Conservation (phyloP, 1,140 invertebrate genomes). For the Heliconius melpomene region DNA sequence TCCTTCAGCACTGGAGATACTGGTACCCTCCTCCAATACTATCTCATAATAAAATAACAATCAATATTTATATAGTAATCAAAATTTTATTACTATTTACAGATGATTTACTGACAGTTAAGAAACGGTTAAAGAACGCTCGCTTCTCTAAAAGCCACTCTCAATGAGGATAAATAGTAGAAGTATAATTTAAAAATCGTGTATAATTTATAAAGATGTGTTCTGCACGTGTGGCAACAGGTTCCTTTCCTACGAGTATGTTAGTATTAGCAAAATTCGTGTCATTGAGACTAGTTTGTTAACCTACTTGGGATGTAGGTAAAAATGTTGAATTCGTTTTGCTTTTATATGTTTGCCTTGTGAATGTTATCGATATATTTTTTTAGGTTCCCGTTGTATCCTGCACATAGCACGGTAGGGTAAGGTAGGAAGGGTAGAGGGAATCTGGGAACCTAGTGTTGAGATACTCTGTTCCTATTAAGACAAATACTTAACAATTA, state of each 20-base stretch:
- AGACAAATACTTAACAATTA: too few relatives aligned
- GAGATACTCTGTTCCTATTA: too few relatives aligned
- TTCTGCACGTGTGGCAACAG: constrained; percentile 65
- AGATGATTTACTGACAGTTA: neutral
- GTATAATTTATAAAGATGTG: constrained; percentile 65
- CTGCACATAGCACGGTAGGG: too few relatives aligned
- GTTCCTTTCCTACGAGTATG: constrained; percentile 53
- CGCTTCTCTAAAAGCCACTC: neutral
- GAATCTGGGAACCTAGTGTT: too few relatives aligned
- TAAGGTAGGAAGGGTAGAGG: too few relatives aligned
- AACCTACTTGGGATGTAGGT: constrained; percentile 60
- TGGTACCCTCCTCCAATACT: too few relatives aligned
- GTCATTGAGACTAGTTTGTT: constrained; percentile 68
- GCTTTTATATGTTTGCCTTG: constrained; percentile 30
- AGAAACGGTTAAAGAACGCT: neutral
- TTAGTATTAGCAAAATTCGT: constrained; percentile 69
- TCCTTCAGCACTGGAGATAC: too few relatives aligned
- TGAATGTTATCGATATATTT: constrained; percentile 24
- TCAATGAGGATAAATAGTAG: neutral
- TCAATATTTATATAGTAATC: neutral
- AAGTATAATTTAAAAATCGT: constrained; percentile 40
- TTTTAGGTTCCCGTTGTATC: too few relatives aligned
- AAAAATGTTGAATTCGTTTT: constrained; percentile 33
- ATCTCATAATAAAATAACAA: neutral
- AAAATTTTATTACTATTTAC: neutral